Base-by-base conservation (phyloP, 2,113 vertebrate species). In the Reinhardtius hippoglossoides region DNA sequence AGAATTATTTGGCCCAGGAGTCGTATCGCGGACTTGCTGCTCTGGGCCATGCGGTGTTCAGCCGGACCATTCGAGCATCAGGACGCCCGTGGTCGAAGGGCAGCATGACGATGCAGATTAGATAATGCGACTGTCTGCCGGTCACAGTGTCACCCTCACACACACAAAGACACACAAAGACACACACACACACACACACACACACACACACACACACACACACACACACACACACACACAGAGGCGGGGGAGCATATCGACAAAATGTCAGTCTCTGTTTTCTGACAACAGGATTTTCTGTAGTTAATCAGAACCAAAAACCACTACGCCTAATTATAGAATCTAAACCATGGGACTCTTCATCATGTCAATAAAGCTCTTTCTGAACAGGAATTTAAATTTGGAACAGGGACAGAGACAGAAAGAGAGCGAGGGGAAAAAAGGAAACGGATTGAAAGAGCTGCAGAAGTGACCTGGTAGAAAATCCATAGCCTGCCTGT, bases 401-500 rank as follows among this genome's bases (percentile, higher is more conserved):
- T 64, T 76, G 62, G 46, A 64, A 70, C 62, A 78, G 63, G 76
- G 72, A 62, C 13, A 55, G 61, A 65, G 54, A 54, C 20, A 66
- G 62, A 74, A 67, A 82, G 60, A 75, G 66, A 71, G 59, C 46
- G 76, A 78, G 27, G 67, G 75, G 35, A 7, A 31, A 24, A 15
- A 16, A 16, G 10, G 56, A 27, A 14, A 55, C 24, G 63, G 76
- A 83, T 77, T 64, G 70, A 71, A 73, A 82, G 78, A 78, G 74
- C 82, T 65, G 83, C 77, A 80, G 80, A 80, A 79, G 81, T 84
- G 73, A 82, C 79, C 86, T 20, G 78, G 58, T 89, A 82, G 88
- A 92, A 91, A 92, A 92, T 92, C 92, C 89, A 92, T 89, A 88
- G 79, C 58, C 78, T 82, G 76, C 48, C 91, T 90, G 86, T 91